A percentile compares a stretch with the other conserved stretches of the same genome.
These are phyloP conservation scores for Smutsia temminckii DNA, from an alignment of 2,797 vertebrate species.

Conservation along the genomic window DNA sequence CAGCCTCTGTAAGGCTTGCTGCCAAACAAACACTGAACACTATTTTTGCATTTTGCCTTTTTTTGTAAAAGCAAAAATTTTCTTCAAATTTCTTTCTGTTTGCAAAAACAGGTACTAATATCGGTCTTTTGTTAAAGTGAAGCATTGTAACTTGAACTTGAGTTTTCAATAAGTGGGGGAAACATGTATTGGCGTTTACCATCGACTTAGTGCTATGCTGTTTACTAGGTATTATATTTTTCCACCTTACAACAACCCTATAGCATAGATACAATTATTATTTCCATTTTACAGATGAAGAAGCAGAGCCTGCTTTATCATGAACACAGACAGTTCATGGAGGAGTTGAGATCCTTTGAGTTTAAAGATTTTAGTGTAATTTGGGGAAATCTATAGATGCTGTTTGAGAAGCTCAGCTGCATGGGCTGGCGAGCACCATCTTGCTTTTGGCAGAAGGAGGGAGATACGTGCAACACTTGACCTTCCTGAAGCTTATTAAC, in stretches of 20 bases:
- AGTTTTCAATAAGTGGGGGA: neutral
- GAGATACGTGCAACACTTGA: neutral
- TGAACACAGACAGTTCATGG: neutral
- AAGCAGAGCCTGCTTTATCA: neutral
- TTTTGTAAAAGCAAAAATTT: neutral
- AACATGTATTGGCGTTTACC: neutral
- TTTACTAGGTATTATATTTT: neutral
- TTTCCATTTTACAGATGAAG: neutral
- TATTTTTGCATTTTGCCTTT: neutral
- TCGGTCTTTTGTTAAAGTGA: neutral
- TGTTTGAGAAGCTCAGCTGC: neutral
- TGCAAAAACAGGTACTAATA: neutral
- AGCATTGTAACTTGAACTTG: too few species aligned
- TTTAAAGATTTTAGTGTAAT: neutral
- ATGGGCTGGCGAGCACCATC: neutral
- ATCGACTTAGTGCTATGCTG: neutral
- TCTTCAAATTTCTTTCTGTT: neutral
- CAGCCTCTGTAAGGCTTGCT: fast-evolving
- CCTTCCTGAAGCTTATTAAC: neutral
- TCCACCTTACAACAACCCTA: neutral
- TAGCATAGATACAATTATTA: neutral
- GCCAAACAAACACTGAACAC: neutral
- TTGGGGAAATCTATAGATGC: neutral
- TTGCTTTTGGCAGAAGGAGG: neutral
- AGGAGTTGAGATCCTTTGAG: neutral